Evolutionary conservation across 2,888 invertebrate species (phyloP).

Genomic region (Stenodema calcarata): DNA sequence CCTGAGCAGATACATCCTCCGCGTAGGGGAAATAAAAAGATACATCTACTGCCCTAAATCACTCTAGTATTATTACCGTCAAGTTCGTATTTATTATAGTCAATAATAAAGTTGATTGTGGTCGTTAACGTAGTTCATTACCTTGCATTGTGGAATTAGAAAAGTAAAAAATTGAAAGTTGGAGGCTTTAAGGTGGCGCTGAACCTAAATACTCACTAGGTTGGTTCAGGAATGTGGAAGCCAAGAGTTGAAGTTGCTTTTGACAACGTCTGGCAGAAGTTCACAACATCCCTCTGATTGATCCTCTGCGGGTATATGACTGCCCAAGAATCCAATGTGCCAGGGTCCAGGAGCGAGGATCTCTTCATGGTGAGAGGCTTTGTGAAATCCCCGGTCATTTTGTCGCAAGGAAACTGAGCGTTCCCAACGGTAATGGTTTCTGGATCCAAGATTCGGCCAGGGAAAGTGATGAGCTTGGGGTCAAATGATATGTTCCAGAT

Average conservation of each 20-base stretch:
- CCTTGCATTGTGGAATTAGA: too few relatives aligned
- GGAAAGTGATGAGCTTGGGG: conserved; percentile 68
- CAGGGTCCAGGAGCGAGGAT: neutral
- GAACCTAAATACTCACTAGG: conserved; percentile 12
- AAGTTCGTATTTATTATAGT: too few relatives aligned
- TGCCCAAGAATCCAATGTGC: conserved; percentile 60
- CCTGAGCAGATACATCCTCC: too few relatives aligned
- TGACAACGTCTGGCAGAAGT: conserved; percentile 63
- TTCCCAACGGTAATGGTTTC: conserved; percentile 68
- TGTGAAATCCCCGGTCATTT: conserved; percentile 77
- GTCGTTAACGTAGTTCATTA: too few relatives aligned
- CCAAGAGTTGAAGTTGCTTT: conserved; percentile 64
- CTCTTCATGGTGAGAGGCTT: conserved; percentile 61
- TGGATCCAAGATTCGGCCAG: conserved; percentile 73
- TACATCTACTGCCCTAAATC: too few relatives aligned
- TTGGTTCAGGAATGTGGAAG: conserved; percentile 65
- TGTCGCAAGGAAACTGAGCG: conserved; percentile 51
- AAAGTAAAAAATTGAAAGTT: too few relatives aligned
- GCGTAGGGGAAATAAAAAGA: too few relatives aligned
- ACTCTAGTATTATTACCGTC: too few relatives aligned
- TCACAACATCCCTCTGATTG: conserved; percentile 62
- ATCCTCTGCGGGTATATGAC: conserved; percentile 59
- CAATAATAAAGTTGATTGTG: too few relatives aligned
- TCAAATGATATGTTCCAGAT: conserved; percentile 78
- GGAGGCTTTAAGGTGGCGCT: too few relatives aligned